Evolutionary conservation across 2,797 vertebrate species (phyloP), one percentile per base, ranked within the genome.

Genomic region (Pempheris klunzingeri): DNA sequence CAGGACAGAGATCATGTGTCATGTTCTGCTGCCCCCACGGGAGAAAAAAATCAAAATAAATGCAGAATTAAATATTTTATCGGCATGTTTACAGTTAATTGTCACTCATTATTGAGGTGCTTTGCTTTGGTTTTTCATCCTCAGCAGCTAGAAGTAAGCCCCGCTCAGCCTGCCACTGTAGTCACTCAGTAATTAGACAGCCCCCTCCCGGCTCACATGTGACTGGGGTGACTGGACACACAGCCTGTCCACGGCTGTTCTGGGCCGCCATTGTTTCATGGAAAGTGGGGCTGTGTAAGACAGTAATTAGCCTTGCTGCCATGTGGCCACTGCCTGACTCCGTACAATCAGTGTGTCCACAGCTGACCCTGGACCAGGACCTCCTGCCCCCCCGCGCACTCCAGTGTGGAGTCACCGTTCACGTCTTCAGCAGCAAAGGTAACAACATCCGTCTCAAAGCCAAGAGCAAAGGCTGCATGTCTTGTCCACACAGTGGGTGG

Each of bases 291-390:
- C 28, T 36, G 44, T 32, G 32, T 9, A 41, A 22, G 43, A 65
- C 26, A 50, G 38, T 54, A n/a, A 17, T 39, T 13, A 1, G 11
- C 20, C 12, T 65, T 49, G 41, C 20, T 70, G 38, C 24, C 30
- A 32, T 36, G 20, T 52, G 63, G 58, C 22, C 50, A 14, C 28
- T 38, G 65, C 18, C 53, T 17, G 5, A 17, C 26, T 54, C 12
- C 49, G 70, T 46, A 24, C 20, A 28, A 24, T 49, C 12, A 67
- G 7, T 50, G 22, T 47, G 41, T 57, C 30, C 65, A 55, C n/a
- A n/a, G n/a, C n/a, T n/a, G n/a, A n/a, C n/a, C n/a, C n/a, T n/a
- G n/a, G n/a, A n/a, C n/a, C n/a, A n/a, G n/a, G n/a, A n/a, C n/a
- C n/a, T n/a, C n/a, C n/a, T n/a, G n/a, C n/a, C n/a, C n/a, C n/a